These are phyloP conservation scores for Agapornis canus DNA, from an alignment of 2,797 vertebrate species.

Conservation along the genomic window DNA sequence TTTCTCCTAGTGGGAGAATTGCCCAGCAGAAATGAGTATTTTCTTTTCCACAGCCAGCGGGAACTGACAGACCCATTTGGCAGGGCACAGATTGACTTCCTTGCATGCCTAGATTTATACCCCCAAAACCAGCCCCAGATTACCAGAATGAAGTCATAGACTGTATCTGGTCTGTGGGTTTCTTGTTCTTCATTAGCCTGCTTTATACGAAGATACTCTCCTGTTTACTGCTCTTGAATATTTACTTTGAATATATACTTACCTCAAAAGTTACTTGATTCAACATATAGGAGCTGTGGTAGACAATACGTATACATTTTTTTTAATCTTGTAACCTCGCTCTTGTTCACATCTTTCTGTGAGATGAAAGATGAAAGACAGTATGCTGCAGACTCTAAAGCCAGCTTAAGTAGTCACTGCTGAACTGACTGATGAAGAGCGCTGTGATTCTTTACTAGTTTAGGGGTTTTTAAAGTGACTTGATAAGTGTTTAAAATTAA, in stretches of 20 bases:
- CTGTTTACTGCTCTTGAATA: background rate
- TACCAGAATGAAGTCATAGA: background rate
- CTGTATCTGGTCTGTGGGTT: background rate
- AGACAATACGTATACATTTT: background rate
- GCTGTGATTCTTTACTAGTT: background rate
- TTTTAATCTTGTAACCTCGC: background rate
- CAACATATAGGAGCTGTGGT: background rate
- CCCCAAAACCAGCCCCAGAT: background rate
- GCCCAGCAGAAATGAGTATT: background rate
- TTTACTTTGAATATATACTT: background rate
- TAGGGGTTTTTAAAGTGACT: background rate
- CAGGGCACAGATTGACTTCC: background rate
- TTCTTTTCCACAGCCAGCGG: background rate
- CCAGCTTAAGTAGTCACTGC: background rate
- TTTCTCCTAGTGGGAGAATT: background rate
- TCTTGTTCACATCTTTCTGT: background rate
- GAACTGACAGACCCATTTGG: background rate
- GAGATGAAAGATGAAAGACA: background rate
- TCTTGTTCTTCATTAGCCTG: background rate
- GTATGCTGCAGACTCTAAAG: background rate
- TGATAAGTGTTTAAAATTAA: background rate
- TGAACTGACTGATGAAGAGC: background rate
- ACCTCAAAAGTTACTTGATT: background rate
- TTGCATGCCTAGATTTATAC: background rate
- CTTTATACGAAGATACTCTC: background rate